phyloP scores from a whole-genome alignment of 2,888 invertebrate genomes.

The Platerodrilus igneus region DNA sequence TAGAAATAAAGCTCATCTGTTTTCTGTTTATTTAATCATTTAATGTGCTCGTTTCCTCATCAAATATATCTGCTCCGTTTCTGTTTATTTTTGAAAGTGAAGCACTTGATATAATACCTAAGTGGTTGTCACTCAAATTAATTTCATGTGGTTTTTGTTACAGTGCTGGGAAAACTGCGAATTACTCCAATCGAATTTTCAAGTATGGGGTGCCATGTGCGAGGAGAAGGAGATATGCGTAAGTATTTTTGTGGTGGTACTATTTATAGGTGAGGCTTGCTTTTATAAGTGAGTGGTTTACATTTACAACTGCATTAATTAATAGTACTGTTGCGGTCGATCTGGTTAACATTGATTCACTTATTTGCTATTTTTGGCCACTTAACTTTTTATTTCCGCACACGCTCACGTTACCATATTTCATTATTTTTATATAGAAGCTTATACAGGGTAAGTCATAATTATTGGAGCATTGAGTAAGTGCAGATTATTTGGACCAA shows the following conservation, averaged over 20 bases:
- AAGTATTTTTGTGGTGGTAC: constrained; percentile 55
- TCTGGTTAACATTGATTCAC: no score
- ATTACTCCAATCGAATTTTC: constrained; percentile 66
- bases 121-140: constrained; percentile 5
- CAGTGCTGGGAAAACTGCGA: constrained; percentile 77
- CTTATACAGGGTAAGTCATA: no score
- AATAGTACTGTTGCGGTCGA: no score
- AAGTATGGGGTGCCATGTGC: constrained; percentile 68
- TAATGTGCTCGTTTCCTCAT: constrained; percentile 29
- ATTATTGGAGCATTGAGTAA: no score
- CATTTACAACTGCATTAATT: no score
- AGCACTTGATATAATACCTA: constrained; percentile 1
- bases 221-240: constrained; percentile 68
- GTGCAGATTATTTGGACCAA: no score
- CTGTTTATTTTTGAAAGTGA: constrained; percentile 12
- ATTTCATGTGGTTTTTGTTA: constrained; percentile 50
- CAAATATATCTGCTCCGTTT: constrained; percentile 18
- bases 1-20: constrained; percentile 32
- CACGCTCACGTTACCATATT: no score
- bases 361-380: no score
- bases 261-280: no score
- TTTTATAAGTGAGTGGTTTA: no score
- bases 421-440: no score
- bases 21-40: constrained; percentile 36
- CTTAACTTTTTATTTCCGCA: no score